Percentiles rank a stretch among this genome's conserved stretches.
These are phyloP conservation scores for Pogonognathellus flavescens DNA, from an alignment of 1,140 invertebrate genomes.

Conservation along the genomic window DNA sequence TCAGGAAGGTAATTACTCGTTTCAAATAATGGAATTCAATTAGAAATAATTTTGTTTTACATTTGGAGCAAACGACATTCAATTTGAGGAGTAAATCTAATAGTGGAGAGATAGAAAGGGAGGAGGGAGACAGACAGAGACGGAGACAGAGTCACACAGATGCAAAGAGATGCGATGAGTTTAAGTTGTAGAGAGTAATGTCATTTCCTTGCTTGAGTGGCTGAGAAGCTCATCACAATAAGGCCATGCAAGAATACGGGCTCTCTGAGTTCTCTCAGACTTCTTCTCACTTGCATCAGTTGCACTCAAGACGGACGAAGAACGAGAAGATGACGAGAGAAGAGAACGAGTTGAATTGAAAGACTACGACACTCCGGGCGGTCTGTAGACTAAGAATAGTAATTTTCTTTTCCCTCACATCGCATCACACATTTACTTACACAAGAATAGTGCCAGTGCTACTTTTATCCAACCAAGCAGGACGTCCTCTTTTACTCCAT, in stretches of 20 bases:
- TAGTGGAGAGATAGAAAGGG: neutral
- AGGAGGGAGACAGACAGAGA: neutral
- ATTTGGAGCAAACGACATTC: slow-evolving; percentile 41
- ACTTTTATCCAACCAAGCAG: neutral
- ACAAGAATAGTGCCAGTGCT: neutral
- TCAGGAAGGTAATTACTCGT: slow-evolving; percentile 24
- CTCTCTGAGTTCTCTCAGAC: no score
- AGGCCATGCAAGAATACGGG: no score
- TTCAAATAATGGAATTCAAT: slow-evolving; percentile 47
- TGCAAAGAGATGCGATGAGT: slow-evolving; percentile 1
- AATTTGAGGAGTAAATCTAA: slow-evolving; percentile 40
- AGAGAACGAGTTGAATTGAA: slow-evolving; percentile 1
- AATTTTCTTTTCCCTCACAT: slow-evolving; percentile 19
- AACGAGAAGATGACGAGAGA: no score
- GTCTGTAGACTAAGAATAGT: slow-evolving; percentile 22
- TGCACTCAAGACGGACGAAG: no score
- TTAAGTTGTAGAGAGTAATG: slow-evolving; percentile 7
- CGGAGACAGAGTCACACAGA: neutral
- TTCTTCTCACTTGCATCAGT: no score
- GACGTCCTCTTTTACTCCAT: neutral
- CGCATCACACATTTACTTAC: slow-evolving; percentile 27
- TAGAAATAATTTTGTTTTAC: slow-evolving; percentile 48
- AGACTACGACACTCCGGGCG: slow-evolving; percentile 29
- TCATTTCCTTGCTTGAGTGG: slow-evolving; percentile 17
- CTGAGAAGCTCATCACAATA: neutral